Evolutionary conservation across 2,888 invertebrate species (phyloP).

Genomic region (Sinhomidia bicolor): DNA sequence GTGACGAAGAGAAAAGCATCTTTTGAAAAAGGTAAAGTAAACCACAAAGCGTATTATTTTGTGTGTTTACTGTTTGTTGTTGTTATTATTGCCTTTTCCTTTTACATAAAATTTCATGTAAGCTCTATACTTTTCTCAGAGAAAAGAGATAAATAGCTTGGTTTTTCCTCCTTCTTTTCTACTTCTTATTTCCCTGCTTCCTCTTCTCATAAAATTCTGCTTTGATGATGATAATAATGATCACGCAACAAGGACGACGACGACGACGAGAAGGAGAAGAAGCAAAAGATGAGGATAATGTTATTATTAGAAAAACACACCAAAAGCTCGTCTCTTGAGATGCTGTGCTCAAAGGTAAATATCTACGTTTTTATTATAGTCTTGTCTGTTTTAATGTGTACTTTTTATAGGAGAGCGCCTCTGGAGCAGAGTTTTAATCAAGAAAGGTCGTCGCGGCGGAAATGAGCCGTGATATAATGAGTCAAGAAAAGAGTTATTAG

Average conservation of each 20-base stretch:
- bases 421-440: conserved; percentile 64
- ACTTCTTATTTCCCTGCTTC: conserved; percentile 4
- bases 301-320: conserved; percentile 59
- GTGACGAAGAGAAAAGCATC: background rate
- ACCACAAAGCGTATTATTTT: conserved; percentile 69
- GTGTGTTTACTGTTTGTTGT: conserved; percentile 46
- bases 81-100: background rate
- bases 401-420: background rate
- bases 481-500: conserved; percentile 72
- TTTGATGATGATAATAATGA: conserved; percentile 63
- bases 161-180: conserved; percentile 9
- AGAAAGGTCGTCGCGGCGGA: conserved; percentile 70
- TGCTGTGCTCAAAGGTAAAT: background rate
- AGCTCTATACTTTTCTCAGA: conserved; percentile 4
- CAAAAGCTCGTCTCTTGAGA: background rate
- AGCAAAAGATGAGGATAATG: conserved; percentile 57
- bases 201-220: conserved; percentile 29
- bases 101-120: too few relatives aligned
- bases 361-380: too few relatives aligned
- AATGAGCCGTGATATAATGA: conserved; percentile 73
- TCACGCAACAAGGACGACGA: background rate
- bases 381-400: conserved; percentile 6
- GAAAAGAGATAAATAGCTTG: conserved; percentile 62
- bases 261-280: background rate
- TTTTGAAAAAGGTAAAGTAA: conserved; percentile 20